Evolutionary conservation across 2,797 vertebrate genomes (phyloP).

Genomic region (Acestrorhynchus altus): DNA sequence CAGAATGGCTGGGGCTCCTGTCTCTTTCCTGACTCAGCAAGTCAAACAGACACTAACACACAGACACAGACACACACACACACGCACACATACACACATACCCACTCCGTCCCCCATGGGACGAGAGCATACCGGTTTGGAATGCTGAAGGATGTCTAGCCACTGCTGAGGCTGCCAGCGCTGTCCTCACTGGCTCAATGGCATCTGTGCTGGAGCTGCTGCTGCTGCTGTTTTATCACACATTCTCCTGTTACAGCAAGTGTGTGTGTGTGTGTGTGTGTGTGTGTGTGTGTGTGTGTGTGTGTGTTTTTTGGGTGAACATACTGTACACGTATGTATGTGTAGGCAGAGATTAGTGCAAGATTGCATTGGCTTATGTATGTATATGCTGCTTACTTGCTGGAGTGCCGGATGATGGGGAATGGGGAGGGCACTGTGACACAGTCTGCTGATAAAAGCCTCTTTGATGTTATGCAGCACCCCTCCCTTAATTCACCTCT

Average conservation of each 20-base stretch:
- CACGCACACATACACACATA: no score
- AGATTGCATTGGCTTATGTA: background rate
- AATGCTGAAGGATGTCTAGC: conserved; percentile 38
- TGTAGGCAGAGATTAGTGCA: background rate
- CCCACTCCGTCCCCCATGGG: conserved; percentile 31
- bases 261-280: background rate
- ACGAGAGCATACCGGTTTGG: conserved; percentile 23
- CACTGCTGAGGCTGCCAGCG: conserved; percentile 41
- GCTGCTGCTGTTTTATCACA: conserved; percentile 22
- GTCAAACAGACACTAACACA: conserved; percentile 42
- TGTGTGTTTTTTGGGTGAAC: background rate
- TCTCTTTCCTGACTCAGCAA: conserved; percentile 62
- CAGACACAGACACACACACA: conserved; percentile 24
- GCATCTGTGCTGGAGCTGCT: conserved; percentile 1
- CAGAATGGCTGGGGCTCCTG: conserved; percentile 54
- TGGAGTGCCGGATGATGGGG: background rate
- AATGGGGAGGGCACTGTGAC: background rate
- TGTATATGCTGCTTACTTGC: background rate
- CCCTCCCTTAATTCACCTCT: conserved; percentile 26
- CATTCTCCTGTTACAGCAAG: background rate
- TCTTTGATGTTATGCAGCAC: conserved; percentile 20
- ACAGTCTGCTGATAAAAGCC: conserved; percentile 25
- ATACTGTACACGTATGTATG: background rate
- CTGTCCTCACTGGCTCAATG: conserved; percentile 40
- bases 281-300: no score